These are phyloP conservation scores for Tridacna gigas DNA, from an alignment of 2,888 invertebrate genomes.

Conservation along the genomic window DNA sequence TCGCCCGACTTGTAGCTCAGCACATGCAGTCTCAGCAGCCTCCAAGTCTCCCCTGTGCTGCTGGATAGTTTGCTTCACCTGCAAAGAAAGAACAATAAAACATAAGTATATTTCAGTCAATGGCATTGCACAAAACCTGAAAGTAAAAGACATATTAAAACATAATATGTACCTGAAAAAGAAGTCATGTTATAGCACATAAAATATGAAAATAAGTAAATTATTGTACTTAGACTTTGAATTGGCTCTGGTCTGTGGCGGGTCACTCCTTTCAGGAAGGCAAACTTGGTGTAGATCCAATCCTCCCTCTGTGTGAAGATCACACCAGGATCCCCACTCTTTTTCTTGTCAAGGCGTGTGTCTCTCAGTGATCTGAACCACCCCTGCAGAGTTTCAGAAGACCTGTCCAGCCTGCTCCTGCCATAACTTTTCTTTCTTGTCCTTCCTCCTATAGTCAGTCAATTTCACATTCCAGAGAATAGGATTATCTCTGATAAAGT, in stretches of 20 bases:
- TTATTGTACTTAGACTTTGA: conserved; percentile 17
- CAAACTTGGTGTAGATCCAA: conserved; percentile 11
- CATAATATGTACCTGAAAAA: background rate
- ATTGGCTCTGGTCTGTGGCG: conserved; percentile 1
- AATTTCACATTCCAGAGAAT: too few relatives aligned
- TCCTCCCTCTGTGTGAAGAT: conserved; percentile 2
- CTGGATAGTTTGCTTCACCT: conserved; percentile 15
- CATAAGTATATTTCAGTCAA: background rate
- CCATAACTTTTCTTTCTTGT: too few relatives aligned
- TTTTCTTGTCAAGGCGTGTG: too few relatives aligned
- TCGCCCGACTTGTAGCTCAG: background rate
- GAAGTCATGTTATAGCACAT: background rate
- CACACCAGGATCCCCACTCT: conserved; percentile 5
- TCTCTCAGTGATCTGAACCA: too few relatives aligned
- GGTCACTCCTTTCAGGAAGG: background rate
- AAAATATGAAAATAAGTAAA: too few relatives aligned
- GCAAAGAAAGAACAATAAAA: background rate
- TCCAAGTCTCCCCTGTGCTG: conserved; percentile 8
- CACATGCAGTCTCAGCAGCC: conserved; percentile 8
- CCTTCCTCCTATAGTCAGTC: too few relatives aligned
- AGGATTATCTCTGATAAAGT: too few relatives aligned
- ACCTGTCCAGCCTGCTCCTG: too few relatives aligned
- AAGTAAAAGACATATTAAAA: background rate
- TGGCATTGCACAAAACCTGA: too few relatives aligned
- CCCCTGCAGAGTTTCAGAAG: too few relatives aligned